Evolutionary conservation across 2,797 vertebrate species (phyloP).

Genomic region (Micromesistius poutassou): DNA sequence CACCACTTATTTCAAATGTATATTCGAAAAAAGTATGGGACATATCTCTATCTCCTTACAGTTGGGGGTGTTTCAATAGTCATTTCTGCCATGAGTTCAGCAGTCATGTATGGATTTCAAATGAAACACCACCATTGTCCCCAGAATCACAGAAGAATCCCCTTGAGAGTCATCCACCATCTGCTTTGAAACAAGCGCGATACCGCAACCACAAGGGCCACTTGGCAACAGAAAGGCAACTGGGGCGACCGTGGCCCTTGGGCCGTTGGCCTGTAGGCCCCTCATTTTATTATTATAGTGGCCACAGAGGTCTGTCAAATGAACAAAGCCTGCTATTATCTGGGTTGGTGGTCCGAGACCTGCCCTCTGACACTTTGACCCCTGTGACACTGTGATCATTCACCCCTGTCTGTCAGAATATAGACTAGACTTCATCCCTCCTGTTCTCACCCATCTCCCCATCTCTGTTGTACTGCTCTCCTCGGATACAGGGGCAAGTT

Average conservation of each 20-base stretch:
- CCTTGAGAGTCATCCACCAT: slow-evolving; percentile 37
- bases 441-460: slow-evolving; percentile 7
- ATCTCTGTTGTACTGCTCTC: not conserved
- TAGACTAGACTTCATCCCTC: not conserved
- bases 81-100: not conserved
- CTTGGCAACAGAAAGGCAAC: slow-evolving; percentile 42
- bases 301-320: slow-evolving; percentile 40
- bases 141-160: slow-evolving; percentile 27
- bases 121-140: not conserved
- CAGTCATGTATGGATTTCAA: not conserved
- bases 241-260: slow-evolving; percentile 35
- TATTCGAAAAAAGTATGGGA: not conserved
- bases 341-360: slow-evolving; percentile 39
- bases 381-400: slow-evolving; percentile 28
- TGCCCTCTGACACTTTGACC: slow-evolving; percentile 18
- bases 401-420: not conserved
- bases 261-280: slow-evolving; percentile 36
- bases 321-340: slow-evolving; percentile 41
- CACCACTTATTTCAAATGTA: not conserved
- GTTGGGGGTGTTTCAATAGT: not conserved
- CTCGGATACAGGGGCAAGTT: not conserved
- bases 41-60: not conserved
- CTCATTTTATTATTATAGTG: slow-evolving; percentile 40
- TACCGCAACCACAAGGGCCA: slow-evolving; percentile 59
- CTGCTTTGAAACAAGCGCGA: slow-evolving; percentile 40